phyloP scores from a whole-genome alignment of 2,113 vertebrate species.

The Hippoglossus stenolepis region DNA sequence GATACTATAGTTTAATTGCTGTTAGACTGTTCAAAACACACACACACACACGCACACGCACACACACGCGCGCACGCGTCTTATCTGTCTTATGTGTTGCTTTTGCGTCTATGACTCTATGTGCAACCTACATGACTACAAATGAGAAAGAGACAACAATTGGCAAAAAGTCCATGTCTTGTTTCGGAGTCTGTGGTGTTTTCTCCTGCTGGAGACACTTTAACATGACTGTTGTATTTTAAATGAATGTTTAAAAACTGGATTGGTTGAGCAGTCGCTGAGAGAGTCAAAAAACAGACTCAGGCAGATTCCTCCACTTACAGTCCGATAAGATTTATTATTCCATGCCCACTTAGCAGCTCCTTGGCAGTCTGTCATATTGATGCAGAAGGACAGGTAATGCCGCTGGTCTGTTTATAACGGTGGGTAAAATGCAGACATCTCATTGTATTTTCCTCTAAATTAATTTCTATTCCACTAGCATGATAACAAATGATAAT shows the following conservation, averaged over 20 bases:
- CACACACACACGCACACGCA: not conserved
- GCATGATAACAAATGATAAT: constrained; percentile 16
- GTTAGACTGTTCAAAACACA: not conserved
- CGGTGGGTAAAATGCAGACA: constrained; percentile 26
- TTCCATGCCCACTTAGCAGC: constrained; percentile 22
- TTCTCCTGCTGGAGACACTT: too few species aligned
- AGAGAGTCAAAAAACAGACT: not conserved
- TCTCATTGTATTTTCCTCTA: not conserved
- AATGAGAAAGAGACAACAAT: too few species aligned
- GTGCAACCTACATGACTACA: too few species aligned
- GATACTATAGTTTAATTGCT: too few species aligned
- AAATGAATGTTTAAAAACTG: not conserved
- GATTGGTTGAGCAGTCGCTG: not conserved
- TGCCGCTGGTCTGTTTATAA: constrained; percentile 26
- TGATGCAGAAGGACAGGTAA: constrained; percentile 29
- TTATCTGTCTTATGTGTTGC: too few species aligned
- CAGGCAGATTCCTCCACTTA: not conserved
- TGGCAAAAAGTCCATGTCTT: too few species aligned
- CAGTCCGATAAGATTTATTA: not conserved
- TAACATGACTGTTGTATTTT: not conserved
- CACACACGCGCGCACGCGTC: too few species aligned
- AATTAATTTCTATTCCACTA: constrained; percentile 13
- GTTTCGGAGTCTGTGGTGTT: too few species aligned
- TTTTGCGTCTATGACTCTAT: too few species aligned
- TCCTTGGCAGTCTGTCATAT: constrained; percentile 30